Base-by-base conservation (phyloP, 2,888 invertebrate genomes). In the Ceramica pisi region DNA sequence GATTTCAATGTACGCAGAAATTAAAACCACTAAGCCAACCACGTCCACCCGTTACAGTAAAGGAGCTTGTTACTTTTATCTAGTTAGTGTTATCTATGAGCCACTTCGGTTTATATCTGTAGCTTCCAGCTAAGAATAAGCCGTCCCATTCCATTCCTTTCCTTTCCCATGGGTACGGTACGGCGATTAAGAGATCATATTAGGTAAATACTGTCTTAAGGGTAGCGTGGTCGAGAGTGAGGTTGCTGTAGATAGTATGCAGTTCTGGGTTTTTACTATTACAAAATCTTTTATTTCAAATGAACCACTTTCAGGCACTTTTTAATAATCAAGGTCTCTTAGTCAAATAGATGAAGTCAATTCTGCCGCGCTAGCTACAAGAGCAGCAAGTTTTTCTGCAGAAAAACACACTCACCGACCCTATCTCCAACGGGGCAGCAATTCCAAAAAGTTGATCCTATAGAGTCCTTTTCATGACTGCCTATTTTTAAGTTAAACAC, bases 11-110 rank as follows among this genome's bases (percentile, higher is more conserved):
- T 76, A 77, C 77, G 80, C 81, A 79, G 83, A 84, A 84, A 87
- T 88, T 79, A 83, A 78, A 85, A 82, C 85, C 86, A 71, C 83
- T 81, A 67, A 75, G 71, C 73, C 65, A 76, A 79, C 76, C 85
- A 75, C 80, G 78, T 71, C 65, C 46, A 64, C 68, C 68, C 72
- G 70, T 69, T 63, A 75, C 75, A 69, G 70, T 85, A 77, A 86
- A 78, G 70, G 75, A 74, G 78, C 70, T 80, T 80, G 79, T 82
- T 82, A 84, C 67, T 77, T 77, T 78, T 71, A 78, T 67, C 74
- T 71, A 75, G 35, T 80, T 50, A 65, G 48, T 50, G 61, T 78
- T 75, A 80, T 75, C 75, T 80, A 81, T 75, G 75, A 48, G 56
- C 67, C 67, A 80, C 83, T 85, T 72, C 62, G 57, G 69, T 69